Evolutionary conservation across 2,113 vertebrate species (phyloP).

Genomic region (Myotis davidii): DNA sequence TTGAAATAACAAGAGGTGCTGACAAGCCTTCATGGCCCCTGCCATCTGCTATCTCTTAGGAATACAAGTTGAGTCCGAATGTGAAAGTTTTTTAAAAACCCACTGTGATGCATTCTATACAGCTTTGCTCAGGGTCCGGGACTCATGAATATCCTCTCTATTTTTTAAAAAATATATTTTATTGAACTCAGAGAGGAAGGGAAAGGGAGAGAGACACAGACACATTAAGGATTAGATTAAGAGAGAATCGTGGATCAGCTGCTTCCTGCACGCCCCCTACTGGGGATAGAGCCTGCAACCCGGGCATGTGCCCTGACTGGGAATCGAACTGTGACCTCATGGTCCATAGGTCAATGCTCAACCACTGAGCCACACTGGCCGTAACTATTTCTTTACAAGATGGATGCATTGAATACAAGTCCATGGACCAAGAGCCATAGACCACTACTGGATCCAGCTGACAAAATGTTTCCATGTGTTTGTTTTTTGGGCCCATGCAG

Average conservation of each 20-base stretch:
- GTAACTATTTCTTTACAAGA: neutral
- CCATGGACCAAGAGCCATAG: rapidly evolving
- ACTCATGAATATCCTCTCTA: no score
- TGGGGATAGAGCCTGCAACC: no score
- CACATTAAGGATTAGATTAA: no score
- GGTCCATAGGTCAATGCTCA: no score
- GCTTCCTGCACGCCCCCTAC: no score
- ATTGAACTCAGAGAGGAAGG: no score
- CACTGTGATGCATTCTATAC: neutral
- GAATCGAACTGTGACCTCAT: no score
- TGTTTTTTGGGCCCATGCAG: neutral
- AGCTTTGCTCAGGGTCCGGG: neutral
- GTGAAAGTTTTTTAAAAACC: neutral
- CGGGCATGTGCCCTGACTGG: no score
- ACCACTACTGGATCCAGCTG: no score
- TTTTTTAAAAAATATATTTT: neutral
- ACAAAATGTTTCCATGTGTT: neutral
- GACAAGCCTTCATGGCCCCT: neutral
- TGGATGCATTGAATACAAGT: neutral
- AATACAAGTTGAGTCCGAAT: neutral
- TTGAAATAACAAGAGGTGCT: neutral
- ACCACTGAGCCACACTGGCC: no score
- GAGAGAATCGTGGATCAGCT: no score
- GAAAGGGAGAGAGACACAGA: no score
- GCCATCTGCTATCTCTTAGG: neutral